These are phyloP conservation scores for Copidosoma aretas DNA, from an alignment of 2,888 invertebrate genomes.

Conservation along the genomic window DNA sequence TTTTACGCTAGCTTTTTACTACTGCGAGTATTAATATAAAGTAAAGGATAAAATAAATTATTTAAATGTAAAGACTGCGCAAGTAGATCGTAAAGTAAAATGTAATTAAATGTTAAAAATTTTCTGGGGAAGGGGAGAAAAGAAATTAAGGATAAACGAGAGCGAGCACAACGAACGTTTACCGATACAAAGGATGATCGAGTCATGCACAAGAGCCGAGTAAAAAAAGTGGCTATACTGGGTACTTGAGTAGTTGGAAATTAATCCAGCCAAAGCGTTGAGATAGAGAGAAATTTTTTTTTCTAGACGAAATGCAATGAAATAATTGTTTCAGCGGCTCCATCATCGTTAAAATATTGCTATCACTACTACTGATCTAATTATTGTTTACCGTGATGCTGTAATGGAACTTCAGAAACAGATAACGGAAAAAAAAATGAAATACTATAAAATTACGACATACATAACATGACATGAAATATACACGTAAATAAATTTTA, in stretches of 20 bases:
- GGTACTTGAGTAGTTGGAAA: no score
- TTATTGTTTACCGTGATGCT: constrained; percentile 59
- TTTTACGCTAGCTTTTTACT: constrained; percentile 38
- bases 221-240: constrained; percentile 9
- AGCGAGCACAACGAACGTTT: constrained; percentile 16
- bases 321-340: constrained; percentile 45
- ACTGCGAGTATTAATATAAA: constrained; percentile 11
- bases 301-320: constrained; percentile 3
- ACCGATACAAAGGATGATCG: no score
- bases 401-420: constrained; percentile 46
- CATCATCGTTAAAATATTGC: constrained; percentile 51
- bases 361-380: constrained; percentile 61
- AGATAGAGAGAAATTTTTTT: constrained; percentile 35
- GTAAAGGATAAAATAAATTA: constrained; percentile 11
- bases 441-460: constrained; percentile 56
- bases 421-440: constrained; percentile 31
- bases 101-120: constrained; percentile 40
- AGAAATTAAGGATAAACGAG: not conserved
- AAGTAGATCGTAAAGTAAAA: constrained; percentile 39
- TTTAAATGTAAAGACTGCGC: constrained; percentile 1
- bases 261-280: constrained; percentile 2
- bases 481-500: constrained; percentile 20
- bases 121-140: constrained; percentile 14
- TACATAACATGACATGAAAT: constrained; percentile 32
- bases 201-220: constrained; percentile 16